Percentiles rank a stretch among this genome's conserved stretches.
These are phyloP conservation scores for Pseudomyrmex flavicornis DNA, from an alignment of 1,140 invertebrate genomes.

Conservation along the genomic window DNA sequence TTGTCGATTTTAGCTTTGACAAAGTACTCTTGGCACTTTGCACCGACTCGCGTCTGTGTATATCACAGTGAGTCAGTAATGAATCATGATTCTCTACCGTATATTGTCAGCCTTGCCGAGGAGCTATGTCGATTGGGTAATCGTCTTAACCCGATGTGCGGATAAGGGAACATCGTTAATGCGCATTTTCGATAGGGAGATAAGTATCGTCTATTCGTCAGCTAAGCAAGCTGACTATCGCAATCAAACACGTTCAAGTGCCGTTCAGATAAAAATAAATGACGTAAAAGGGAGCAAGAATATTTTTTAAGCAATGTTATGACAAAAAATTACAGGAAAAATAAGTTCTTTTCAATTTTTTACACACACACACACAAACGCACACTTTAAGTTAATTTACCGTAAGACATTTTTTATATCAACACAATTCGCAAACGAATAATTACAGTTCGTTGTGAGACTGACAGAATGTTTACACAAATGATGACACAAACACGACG, in stretches of 20 bases:
- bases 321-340: not conserved
- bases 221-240: not conserved
- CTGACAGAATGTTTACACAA: not conserved
- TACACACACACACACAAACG: no score
- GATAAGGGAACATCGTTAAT: constrained; percentile 39
- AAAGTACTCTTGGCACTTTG: constrained; percentile 55
- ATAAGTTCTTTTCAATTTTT: not conserved
- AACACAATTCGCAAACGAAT: not conserved
- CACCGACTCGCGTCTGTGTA: constrained; percentile 21
- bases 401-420: no score
- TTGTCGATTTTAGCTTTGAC: constrained; percentile 57
- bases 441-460: not conserved
- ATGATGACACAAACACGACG: not conserved
- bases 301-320: not conserved
- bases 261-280: constrained; percentile 8
- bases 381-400: no score
- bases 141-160: constrained; percentile 58
- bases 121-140: constrained; percentile 56
- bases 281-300: not conserved
- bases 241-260: not conserved
- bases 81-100: constrained; percentile 43
- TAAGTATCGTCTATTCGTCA: constrained; percentile 15
- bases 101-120: constrained; percentile 48
- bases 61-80: constrained; percentile 60
- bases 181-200: constrained; percentile 36